These are phyloP conservation scores for Mastacembelus armatus DNA, from an alignment of 2,797 vertebrate species.

Conservation along the genomic window DNA sequence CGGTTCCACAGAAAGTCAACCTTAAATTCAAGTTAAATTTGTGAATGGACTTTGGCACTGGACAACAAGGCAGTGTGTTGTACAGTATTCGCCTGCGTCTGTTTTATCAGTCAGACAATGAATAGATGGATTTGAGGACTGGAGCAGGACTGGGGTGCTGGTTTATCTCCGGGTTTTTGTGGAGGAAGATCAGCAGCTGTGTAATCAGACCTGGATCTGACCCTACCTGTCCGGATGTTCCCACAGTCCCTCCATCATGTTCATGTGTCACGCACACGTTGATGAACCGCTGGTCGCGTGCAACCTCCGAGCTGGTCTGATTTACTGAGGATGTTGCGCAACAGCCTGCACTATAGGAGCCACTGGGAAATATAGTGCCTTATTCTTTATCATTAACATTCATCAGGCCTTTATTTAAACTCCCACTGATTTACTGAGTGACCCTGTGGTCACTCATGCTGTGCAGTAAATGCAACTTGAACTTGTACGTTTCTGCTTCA, in stretches of 20 bases:
- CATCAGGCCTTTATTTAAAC: conserved; percentile 65
- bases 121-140: conserved; percentile 47
- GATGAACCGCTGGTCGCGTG: conserved; percentile 71
- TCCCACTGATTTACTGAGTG: conserved; percentile 53
- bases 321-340: conserved; percentile 60
- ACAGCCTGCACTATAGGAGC: conserved; percentile 41
- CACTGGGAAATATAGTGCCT: conserved; percentile 30
- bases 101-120: conserved; percentile 25
- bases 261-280: conserved; percentile 59
- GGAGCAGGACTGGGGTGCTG: conserved; percentile 41
- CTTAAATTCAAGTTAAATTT: conserved; percentile 31
- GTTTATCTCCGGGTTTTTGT: conserved; percentile 54
- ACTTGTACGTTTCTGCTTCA: background rate
- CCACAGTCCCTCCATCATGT: conserved; percentile 70
- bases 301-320: conserved; percentile 54
- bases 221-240: conserved; percentile 74
- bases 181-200: conserved; percentile 76
- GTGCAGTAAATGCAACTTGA: conserved; percentile 35
- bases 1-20: conserved; percentile 29
- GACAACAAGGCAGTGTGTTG: conserved; percentile 3
- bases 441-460: conserved; percentile 27
- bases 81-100: conserved; percentile 4
- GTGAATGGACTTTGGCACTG: conserved; percentile 12
- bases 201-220: conserved; percentile 79
- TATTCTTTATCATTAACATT: conserved; percentile 41